phyloP scores from a whole-genome alignment of 1,140 invertebrate genomes.

The Melitaea cinxia region DNA sequence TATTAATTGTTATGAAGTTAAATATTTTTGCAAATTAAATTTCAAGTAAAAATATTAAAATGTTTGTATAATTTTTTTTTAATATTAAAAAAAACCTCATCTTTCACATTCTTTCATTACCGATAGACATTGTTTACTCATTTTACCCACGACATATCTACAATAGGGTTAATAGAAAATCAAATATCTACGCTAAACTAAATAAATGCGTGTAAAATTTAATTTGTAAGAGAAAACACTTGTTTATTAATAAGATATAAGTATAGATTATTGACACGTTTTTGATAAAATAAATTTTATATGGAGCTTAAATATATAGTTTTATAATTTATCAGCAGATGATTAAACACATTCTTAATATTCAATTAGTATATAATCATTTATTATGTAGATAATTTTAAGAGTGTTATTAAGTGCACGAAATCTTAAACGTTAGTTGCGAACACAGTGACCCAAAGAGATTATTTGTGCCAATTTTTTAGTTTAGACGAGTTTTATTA shows the following conservation, averaged over 20 bases:
- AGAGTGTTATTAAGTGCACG: too few relatives aligned
- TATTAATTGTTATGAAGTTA: too few relatives aligned
- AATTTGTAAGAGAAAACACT: not conserved
- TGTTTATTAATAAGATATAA: not conserved
- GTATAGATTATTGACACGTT: constrained; percentile 7
- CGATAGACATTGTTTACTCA: too few relatives aligned
- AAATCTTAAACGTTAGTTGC: too few relatives aligned
- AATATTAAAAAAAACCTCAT: too few relatives aligned
- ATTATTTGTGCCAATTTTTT: constrained; percentile 2
- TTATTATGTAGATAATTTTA: too few relatives aligned
- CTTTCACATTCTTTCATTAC: too few relatives aligned
- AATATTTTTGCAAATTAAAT: too few relatives aligned
- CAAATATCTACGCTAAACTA: not conserved
- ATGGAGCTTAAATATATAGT: not conserved
- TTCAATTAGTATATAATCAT: not conserved
- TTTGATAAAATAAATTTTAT: constrained; percentile 6
- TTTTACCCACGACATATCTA: too few relatives aligned
- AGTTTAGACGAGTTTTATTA: not conserved
- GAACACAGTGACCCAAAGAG: not conserved
- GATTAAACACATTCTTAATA: not conserved
- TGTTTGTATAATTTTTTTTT: too few relatives aligned
- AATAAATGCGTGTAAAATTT: not conserved
- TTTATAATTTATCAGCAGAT: not conserved
- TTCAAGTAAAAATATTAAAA: too few relatives aligned
- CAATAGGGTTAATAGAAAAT: too few relatives aligned